Percentiles rank a stretch among this genome's conserved stretches.
phyloP scores from a whole-genome alignment of 2,113 vertebrate genomes.

The Pristiophorus japonicus region DNA sequence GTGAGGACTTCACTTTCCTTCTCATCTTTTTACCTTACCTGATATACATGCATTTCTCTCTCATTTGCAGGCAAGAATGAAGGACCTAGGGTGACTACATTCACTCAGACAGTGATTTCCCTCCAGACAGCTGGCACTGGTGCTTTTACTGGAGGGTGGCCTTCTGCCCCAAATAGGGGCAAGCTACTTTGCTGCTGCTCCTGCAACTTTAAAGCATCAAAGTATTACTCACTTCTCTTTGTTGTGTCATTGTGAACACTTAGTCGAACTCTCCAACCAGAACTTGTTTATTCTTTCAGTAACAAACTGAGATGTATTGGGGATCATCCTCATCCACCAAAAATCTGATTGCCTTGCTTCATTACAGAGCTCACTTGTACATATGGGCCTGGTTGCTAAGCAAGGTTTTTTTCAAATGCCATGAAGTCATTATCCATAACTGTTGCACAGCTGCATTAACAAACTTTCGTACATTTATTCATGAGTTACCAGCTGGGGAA shows the following conservation, averaged over 20 bases:
- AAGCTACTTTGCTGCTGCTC: not conserved
- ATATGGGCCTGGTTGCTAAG: not conserved
- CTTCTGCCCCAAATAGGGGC: not conserved
- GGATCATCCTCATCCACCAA: not conserved
- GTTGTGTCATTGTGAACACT: not conserved
- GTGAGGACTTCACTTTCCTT: no score
- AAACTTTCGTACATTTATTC: conserved; percentile 20
- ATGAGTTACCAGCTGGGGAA: not conserved
- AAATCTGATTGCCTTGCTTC: not conserved
- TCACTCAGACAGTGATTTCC: no score
- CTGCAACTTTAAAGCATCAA: not conserved
- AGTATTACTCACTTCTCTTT: not conserved
- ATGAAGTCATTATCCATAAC: not conserved
- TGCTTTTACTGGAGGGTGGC: not conserved
- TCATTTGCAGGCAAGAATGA: no score
- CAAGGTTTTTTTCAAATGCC: not conserved
- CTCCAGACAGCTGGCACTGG: no score
- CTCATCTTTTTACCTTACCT: no score
- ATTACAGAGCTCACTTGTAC: not conserved
- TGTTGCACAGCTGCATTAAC: not conserved
- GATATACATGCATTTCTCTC: no score
- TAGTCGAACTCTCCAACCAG: not conserved
- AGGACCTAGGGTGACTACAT: no score
- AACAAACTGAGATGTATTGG: not conserved
- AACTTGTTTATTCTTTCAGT: not conserved